These are phyloP conservation scores for Auanema freiburgensis DNA, from an alignment of 2,888 invertebrate species.

Conservation along the genomic window DNA sequence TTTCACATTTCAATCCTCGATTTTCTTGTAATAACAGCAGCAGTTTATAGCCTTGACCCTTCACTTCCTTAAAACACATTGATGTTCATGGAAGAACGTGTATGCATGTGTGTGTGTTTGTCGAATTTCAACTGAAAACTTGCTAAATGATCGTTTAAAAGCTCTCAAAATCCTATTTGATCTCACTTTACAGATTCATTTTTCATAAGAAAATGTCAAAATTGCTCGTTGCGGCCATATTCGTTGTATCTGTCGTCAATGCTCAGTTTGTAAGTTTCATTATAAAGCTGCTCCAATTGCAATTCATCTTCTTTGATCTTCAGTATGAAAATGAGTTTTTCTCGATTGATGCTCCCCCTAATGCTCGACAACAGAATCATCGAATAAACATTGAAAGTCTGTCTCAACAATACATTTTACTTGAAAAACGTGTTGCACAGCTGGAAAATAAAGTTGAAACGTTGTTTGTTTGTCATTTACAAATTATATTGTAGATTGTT, in stretches of 20 bases:
- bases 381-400: neutral
- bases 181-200: no score
- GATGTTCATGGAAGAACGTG: no score
- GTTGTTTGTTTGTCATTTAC: neutral
- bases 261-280: no score
- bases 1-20: slow-evolving; percentile 7
- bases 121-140: slow-evolving; percentile 5
- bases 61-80: no score
- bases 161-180: no score
- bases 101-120: slow-evolving; percentile 6
- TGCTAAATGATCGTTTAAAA: neutral
- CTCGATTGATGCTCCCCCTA: no score
- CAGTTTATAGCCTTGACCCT: slow-evolving; percentile 1
- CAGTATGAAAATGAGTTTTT: no score
- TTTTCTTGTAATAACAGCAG: slow-evolving; percentile 1
- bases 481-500: slow-evolving; percentile 16
- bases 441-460: slow-evolving; percentile 22
- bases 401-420: neutral
- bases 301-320: no score
- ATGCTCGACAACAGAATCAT: no score
- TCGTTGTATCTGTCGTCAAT: neutral
- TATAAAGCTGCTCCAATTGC: no score
- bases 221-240: neutral
- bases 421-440: neutral
- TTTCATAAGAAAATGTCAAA: neutral